A percentile compares a stretch with the other conserved stretches of the same genome.
These are phyloP conservation scores for Drosophila micromelanica DNA, from an alignment of 1,140 invertebrate species.

Conservation along the genomic window DNA sequence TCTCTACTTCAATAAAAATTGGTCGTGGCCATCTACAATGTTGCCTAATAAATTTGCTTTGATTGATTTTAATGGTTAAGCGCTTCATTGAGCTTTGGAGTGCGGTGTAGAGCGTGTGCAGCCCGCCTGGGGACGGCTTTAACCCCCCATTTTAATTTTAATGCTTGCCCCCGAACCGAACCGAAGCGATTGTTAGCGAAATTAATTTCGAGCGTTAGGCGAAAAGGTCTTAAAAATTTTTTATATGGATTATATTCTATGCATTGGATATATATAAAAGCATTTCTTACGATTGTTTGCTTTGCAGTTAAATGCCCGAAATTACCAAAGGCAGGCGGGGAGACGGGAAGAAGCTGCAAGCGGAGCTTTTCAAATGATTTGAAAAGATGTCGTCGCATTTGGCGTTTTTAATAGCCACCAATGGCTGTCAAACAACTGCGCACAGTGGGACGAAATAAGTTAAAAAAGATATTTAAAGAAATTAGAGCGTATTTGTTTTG, in stretches of 20 bases:
- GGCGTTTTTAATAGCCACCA: conserved; percentile 64
- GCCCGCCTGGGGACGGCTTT: conserved; percentile 26
- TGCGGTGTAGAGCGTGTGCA: conserved; percentile 39
- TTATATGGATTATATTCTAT: conserved; percentile 72
- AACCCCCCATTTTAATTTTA: conserved; percentile 43
- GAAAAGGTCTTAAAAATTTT: conserved; percentile 74
- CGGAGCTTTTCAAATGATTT: conserved; percentile 63
- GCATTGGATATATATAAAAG: conserved; percentile 64
- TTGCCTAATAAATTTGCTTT: conserved; percentile 81
- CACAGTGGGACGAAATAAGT: conserved; percentile 41
- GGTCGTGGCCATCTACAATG: conserved; percentile 50
- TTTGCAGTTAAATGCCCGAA: conserved; percentile 66
- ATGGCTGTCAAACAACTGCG: conserved; percentile 27
- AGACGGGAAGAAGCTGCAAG: conserved; percentile 5
- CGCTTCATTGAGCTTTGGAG: conserved; percentile 76
- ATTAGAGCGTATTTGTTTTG: too few species aligned
- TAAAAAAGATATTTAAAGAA: background rate
- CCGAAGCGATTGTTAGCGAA: conserved; percentile 69
- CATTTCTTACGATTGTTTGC: conserved; percentile 78
- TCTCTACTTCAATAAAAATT: conserved; percentile 58
- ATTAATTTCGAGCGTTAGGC: conserved; percentile 74
- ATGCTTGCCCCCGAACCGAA: conserved; percentile 21
- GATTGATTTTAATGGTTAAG: conserved; percentile 84
- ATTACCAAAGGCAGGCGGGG: conserved; percentile 10
- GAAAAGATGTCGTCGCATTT: conserved; percentile 63